A percentile compares a stretch with the other conserved stretches of the same genome.
phyloP scores from a whole-genome alignment of 1,140 invertebrate genomes.

The Ditylenchus dipsaci region DNA sequence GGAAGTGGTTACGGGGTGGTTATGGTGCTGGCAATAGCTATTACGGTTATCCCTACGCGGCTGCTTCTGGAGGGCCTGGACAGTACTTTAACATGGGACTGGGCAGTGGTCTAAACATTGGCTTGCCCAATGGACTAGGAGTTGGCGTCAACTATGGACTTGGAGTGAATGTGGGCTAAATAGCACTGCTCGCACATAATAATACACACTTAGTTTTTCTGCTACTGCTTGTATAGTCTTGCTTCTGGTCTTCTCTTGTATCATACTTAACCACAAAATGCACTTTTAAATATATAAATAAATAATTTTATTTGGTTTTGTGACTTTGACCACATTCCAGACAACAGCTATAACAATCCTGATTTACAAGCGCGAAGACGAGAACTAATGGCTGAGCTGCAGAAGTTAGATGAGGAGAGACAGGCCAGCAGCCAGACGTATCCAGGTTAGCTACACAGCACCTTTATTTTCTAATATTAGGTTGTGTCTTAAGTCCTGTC shows the following conservation, averaged over 20 bases:
- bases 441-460: background rate
- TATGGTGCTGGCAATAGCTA: background rate
- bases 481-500: no score
- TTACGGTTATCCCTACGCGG: background rate
- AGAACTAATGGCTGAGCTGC: background rate
- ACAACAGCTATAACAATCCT: background rate
- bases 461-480: no score
- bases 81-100: slow-evolving; percentile 6
- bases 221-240: no score
- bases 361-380: background rate
- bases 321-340: background rate
- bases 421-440: background rate
- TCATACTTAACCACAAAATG: background rate
- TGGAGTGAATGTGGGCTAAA: slow-evolving; percentile 5
- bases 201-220: background rate
- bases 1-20: no score
- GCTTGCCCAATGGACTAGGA: background rate
- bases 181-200: background rate
- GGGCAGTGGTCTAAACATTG: slow-evolving; percentile 6
- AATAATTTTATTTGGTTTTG: no score
- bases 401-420: background rate
- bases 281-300: slow-evolving; percentile 1
- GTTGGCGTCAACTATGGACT: background rate
- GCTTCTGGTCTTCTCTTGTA: no score
- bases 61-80: slow-evolving; percentile 1